Evolutionary conservation across 1,140 invertebrate genomes (phyloP).

Genomic region (Diplogasteroides magnus): DNA sequence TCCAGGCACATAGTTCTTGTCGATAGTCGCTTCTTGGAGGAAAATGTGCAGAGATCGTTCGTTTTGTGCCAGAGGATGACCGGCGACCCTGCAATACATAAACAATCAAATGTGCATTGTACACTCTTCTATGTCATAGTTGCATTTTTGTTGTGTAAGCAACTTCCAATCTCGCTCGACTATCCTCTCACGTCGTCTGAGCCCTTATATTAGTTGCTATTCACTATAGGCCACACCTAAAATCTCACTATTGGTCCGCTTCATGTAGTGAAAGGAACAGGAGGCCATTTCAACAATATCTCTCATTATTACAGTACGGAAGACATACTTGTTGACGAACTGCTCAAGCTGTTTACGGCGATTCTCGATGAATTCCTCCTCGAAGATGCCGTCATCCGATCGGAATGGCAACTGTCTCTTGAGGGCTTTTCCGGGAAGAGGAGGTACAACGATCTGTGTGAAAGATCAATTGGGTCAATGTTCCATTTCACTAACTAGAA

Average conservation of each 20-base stretch:
- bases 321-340: constrained; percentile 94
- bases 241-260: no score
- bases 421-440: constrained; percentile 93
- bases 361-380: constrained; percentile 99
- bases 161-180: background rate
- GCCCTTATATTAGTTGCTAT: no score
- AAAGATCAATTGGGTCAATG: no score
- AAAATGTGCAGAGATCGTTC: constrained; percentile 99
- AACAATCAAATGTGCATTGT: no score
- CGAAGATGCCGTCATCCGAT: constrained; percentile 96
- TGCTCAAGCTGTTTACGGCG: constrained; percentile 92
- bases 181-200: no score
- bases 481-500: no score
- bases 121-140: background rate
- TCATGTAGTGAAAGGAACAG: no score
- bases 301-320: background rate
- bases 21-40: constrained; percentile 89
- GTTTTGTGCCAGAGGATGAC: constrained; percentile 98
- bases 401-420: constrained; percentile 96
- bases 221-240: background rate
- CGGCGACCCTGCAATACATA: constrained; percentile 80
- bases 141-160: background rate
- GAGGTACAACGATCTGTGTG: constrained; percentile 76
- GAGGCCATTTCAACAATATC: constrained; percentile 6
- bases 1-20: constrained; percentile 98